Evolutionary conservation across 2,797 vertebrate species (phyloP).

Genomic region (Octomys mimax): DNA sequence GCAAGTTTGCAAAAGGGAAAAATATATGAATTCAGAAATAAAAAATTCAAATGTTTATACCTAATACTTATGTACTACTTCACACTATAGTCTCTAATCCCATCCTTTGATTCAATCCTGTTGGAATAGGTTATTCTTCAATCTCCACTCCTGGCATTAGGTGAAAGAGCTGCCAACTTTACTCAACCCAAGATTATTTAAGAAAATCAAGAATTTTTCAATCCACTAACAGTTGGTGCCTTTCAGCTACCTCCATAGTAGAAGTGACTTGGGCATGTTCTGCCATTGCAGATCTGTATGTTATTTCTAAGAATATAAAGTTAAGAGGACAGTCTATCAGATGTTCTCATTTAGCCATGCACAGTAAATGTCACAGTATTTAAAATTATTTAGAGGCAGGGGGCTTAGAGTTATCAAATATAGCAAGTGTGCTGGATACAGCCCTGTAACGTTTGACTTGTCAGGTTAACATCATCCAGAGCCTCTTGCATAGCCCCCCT

Average conservation of each 20-base stretch:
- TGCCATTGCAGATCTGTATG: not conserved
- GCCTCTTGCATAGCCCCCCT: not conserved
- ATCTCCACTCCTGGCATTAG: not conserved
- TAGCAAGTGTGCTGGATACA: not conserved
- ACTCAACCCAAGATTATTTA: not conserved
- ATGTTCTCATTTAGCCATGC: not conserved
- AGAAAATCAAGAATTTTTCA: not conserved
- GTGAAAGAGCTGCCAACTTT: not conserved
- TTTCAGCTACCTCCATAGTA: not conserved
- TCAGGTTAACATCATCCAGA: not conserved
- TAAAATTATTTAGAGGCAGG: not conserved
- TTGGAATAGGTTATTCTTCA: not conserved
- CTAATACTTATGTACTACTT: not conserved
- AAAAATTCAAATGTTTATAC: not conserved
- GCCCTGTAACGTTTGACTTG: not conserved
- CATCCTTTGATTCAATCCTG: fast-evolving
- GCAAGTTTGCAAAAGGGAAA: not conserved
- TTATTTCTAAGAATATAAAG: not conserved
- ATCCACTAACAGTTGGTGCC: not conserved
- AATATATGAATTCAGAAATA: not conserved
- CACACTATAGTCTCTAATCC: not conserved
- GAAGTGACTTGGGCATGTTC: not conserved
- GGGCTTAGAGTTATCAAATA: not conserved
- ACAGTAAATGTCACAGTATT: not conserved
- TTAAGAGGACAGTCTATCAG: not conserved